These are phyloP conservation scores for Allobates femoralis DNA, from an alignment of 2,797 vertebrate genomes.

Conservation along the genomic window DNA sequence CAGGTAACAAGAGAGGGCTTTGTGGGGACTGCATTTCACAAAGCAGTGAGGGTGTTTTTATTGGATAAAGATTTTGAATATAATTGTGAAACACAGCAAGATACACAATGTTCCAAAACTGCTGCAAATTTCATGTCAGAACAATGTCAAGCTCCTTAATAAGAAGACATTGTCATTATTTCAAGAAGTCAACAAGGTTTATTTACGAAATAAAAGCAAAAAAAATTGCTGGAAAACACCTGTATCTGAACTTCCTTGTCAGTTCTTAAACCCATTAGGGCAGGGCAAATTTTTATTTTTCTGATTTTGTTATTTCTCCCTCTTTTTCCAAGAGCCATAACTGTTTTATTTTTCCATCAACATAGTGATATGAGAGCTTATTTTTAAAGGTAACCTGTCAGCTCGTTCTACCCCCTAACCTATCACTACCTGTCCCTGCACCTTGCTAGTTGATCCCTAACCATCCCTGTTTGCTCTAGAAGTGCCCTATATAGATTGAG, in stretches of 20 bases:
- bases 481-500: too few relatives aligned
- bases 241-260: background rate
- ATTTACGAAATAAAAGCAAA: background rate
- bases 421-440: too few relatives aligned
- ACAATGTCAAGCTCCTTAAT: background rate
- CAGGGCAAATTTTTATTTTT: too few relatives aligned
- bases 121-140: conserved; percentile 13
- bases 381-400: too few relatives aligned
- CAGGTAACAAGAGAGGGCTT: conserved; percentile 24
- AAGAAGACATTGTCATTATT: background rate
- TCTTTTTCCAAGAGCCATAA: too few relatives aligned
- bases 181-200: too few relatives aligned
- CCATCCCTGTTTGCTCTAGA: too few relatives aligned
- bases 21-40: conserved; percentile 27
- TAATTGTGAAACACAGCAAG: conserved; percentile 30
- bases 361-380: too few relatives aligned
- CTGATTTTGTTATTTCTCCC: too few relatives aligned
- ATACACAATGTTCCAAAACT: conserved; percentile 30
- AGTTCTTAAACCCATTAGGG: background rate
- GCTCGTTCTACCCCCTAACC: too few relatives aligned
- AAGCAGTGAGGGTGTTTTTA: conserved; percentile 37
- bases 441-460: too few relatives aligned
- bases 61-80: conserved; percentile 31
- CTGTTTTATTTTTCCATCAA: too few relatives aligned
- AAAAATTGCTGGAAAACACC: background rate